Evolutionary conservation across 1,140 invertebrate genomes (phyloP).

Genomic region (Branchinecta lynchi): DNA sequence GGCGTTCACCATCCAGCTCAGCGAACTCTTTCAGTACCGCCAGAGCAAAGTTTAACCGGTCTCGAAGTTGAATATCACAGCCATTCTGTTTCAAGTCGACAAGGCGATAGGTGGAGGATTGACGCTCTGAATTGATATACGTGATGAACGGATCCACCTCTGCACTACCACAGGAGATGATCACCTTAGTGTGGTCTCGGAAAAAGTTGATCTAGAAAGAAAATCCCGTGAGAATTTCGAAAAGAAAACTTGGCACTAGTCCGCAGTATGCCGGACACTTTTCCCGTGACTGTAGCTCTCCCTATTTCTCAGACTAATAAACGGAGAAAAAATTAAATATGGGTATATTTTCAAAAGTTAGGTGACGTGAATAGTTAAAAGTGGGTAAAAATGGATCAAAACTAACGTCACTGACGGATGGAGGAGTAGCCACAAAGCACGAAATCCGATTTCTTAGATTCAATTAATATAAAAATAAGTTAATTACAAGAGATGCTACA

Average conservation of each 20-base stretch:
- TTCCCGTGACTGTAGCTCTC: too few species aligned
- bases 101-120: conserved; percentile 43
- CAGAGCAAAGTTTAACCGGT: conserved; percentile 42
- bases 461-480: too few species aligned
- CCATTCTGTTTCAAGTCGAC: conserved; percentile 40
- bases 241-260: not conserved
- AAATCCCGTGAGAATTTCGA: not conserved
- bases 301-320: too few species aligned
- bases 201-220: conserved; percentile 43
- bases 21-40: conserved; percentile 37
- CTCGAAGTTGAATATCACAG: conserved; percentile 39
- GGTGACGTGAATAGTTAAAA: too few species aligned
- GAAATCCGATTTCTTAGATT: too few species aligned
- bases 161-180: conserved; percentile 30
- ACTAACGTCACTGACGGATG: too few species aligned
- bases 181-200: conserved; percentile 45
- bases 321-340: too few species aligned
- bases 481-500: too few species aligned
- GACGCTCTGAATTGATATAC: conserved; percentile 41
- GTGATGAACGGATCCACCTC: conserved; percentile 29
- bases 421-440: too few species aligned
- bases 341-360: too few species aligned
- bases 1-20: conserved; percentile 31
- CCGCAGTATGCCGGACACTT: too few species aligned
- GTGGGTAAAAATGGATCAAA: too few species aligned